Conservation (phyloP, 23 tunicate species). For the Ciona savignyi region DNA sequence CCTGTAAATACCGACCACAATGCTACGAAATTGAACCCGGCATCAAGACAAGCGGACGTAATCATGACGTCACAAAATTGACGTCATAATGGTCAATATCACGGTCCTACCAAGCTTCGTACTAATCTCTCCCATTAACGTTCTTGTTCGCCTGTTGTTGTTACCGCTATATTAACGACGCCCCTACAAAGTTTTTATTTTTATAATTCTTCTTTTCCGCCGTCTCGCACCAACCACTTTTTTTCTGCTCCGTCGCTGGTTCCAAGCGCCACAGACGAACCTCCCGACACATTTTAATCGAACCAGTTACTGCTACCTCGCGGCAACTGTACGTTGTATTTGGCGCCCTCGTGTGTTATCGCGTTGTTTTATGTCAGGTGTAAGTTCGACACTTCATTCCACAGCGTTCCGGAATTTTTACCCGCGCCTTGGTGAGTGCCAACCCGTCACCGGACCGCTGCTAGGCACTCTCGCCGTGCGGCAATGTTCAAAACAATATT, state of each 20-base stretch:
- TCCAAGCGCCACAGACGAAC: no score
- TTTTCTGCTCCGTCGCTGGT: not conserved
- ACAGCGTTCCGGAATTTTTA: not conserved
- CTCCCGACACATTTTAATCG: not conserved
- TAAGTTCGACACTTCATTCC: not conserved
- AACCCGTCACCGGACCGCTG: not conserved
- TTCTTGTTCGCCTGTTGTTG: not conserved
- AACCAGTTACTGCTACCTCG: not conserved
- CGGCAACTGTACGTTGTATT: not conserved
- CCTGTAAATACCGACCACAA: no score
- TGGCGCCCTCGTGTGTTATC: not conserved
- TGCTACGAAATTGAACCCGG: no score
- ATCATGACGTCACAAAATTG: no score
- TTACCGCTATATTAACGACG: not conserved
- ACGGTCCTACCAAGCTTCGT: not conserved
- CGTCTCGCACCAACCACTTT: not conserved
- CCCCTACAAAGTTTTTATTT: conserved; percentile 1
- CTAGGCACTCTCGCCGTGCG: not conserved
- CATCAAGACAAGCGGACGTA: no score
- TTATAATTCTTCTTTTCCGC: not conserved
- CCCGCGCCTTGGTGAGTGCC: not conserved
- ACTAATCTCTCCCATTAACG: not conserved
- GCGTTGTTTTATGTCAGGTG: not conserved
- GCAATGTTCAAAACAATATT: no score
- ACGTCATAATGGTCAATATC: no score